A percentile compares a stretch with the other conserved stretches of the same genome.
These are phyloP conservation scores for Polietes domitor DNA, from an alignment of 2,888 invertebrate species.

Conservation along the genomic window DNA sequence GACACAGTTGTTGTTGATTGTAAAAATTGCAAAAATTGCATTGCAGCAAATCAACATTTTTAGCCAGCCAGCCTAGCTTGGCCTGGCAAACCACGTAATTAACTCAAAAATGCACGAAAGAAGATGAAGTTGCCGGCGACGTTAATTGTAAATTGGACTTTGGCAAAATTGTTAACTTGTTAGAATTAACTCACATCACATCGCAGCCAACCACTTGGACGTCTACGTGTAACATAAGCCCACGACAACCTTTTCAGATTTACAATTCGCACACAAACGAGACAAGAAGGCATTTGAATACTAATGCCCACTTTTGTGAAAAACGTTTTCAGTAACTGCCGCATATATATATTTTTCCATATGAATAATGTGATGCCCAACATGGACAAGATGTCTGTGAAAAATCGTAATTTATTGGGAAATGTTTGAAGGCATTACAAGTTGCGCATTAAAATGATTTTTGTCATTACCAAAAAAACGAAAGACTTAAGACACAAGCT, in stretches of 20 bases:
- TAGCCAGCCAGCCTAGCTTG: neutral
- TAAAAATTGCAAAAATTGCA: conserved; percentile 36
- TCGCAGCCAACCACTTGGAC: neutral
- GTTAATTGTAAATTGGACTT: neutral
- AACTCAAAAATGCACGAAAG: neutral
- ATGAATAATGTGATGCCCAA: neutral
- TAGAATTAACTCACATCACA: conserved; percentile 15
- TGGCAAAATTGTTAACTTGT: neutral
- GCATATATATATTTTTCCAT: too few species aligned
- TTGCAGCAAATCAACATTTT: conserved; percentile 35
- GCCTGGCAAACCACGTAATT: neutral
- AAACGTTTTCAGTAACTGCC: neutral
- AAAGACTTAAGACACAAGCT: neutral
- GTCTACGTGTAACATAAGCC: neutral
- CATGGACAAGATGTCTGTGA: conserved; percentile 6
- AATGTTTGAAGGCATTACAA: neutral
- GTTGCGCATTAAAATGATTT: neutral
- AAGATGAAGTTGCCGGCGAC: conserved; percentile 4
- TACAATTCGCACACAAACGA: neutral
- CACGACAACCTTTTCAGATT: neutral
- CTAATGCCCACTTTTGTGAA: neutral
- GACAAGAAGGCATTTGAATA: neutral
- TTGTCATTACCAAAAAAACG: neutral
- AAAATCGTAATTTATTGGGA: neutral
- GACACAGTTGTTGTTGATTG: conserved; percentile 53